Evolutionary conservation across 2,888 invertebrate genomes (phyloP), one percentile per base, ranked within the genome.

Genomic region (Drosophila nigricruria): DNA sequence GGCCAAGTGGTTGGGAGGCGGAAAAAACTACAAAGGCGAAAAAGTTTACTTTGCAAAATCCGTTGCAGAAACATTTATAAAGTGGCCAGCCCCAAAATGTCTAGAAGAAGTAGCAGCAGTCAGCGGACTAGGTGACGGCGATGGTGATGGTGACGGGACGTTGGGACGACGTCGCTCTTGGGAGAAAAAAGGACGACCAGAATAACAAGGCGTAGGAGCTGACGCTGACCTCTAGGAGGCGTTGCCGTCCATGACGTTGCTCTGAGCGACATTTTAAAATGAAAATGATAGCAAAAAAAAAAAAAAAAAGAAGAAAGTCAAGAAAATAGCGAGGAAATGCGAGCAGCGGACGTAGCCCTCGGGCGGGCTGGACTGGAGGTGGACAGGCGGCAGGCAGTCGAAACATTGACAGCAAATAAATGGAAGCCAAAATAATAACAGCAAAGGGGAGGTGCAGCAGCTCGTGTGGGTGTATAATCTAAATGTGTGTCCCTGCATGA

Each of bases 371-470:
- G 60, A 63, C 50, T 45, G 67, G 68, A 59, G 64, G 54, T 54
- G 73, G 80, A 64, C 63, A 66, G 70, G 63, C 62, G 76, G 79
- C 52, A 27, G 47, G 47, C 67, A 73, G 86, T 73, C 83, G 74
- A 73, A 87, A 81, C 90, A 91, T 89, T 90, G 89, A 91, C 91
- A 90, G 89, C 87, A 89, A 90, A 90, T 90, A 89, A 89, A 90
- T 89, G 87, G 84, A 76, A 91, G 81, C 83, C 88, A 88, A 90
- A 91, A 91, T 89, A 88, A 89, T 89, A 90, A 91, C 90, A 90
- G 80, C 90, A 81, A 91, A 90, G 81, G 76, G 86, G 90, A 84
- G 84, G 85, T 79, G 69, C 64, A 73, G 67, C 64, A 72, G 52
- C 38, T 10, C 40, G 57, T 47, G 63, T 38, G 52, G 38, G 53